These are phyloP conservation scores for Cactoblastis cactorum DNA, from an alignment of 2,888 invertebrate species.

Conservation along the genomic window DNA sequence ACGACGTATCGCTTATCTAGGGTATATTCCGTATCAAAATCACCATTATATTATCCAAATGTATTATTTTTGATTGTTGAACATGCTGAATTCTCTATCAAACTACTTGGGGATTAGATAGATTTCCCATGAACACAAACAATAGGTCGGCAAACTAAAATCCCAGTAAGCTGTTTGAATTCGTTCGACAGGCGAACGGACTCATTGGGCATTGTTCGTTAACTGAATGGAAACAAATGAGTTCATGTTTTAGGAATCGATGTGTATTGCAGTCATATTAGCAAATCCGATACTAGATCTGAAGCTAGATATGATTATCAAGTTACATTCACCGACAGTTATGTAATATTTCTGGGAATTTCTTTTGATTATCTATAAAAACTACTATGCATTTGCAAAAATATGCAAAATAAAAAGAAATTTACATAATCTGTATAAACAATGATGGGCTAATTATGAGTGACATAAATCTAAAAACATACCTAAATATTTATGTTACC, in stretches of 20 bases:
- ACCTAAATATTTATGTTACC: no score
- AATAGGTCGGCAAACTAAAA: constrained; percentile 36
- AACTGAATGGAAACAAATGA: constrained; percentile 69
- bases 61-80: not conserved
- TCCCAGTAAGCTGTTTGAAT: constrained; percentile 46
- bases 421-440: no score
- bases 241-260: constrained; percentile 59
- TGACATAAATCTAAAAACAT: no score
- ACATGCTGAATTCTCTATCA: constrained; percentile 17
- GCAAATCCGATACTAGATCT: constrained; percentile 47
- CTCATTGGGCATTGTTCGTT: constrained; percentile 57
- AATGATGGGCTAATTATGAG: no score
- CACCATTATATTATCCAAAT: not conserved
- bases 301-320: constrained; percentile 39
- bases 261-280: constrained; percentile 51
- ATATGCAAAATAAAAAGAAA: no score
- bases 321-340: no score
- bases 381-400: no score
- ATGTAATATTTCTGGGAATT: no score
- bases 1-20: no score
- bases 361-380: no score
- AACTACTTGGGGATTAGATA: constrained; percentile 30
- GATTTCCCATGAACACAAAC: constrained; percentile 33
- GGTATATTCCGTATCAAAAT: not conserved
- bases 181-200: constrained; percentile 36